phyloP scores from a whole-genome alignment of 2,888 invertebrate species.

The Camptogramma bilineatum region DNA sequence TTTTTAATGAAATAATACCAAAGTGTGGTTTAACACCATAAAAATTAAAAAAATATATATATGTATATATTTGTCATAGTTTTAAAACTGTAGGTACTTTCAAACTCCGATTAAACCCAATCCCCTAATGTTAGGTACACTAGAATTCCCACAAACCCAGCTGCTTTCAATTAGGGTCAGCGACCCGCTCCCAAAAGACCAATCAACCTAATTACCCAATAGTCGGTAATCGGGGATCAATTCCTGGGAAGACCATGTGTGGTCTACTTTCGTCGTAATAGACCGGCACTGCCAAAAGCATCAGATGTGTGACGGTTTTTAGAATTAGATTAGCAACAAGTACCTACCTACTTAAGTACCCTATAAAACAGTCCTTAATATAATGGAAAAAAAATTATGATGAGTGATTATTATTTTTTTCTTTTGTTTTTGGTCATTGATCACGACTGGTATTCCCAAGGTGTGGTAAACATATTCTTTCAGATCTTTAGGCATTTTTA shows the following conservation, averaged over 20 bases:
- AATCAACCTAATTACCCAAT: constrained; percentile 67
- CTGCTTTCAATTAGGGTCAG: constrained; percentile 21
- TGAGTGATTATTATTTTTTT: too few species aligned
- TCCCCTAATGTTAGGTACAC: background rate
- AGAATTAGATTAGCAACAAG: constrained; percentile 25
- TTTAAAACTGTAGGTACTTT: too few species aligned
- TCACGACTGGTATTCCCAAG: too few species aligned
- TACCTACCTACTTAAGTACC: constrained; percentile 6
- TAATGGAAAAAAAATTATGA: too few species aligned
- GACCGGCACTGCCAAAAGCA: constrained; percentile 47
- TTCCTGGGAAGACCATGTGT: constrained; percentile 56
- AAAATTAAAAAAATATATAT: too few species aligned
- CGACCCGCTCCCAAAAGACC: constrained; percentile 35
- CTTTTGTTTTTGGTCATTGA: too few species aligned
- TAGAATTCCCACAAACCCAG: constrained; percentile 20
- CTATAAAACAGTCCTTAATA: too few species aligned
- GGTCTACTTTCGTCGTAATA: constrained; percentile 48
- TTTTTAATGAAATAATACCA: too few species aligned
- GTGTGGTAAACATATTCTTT: too few species aligned
- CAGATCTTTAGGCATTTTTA: too few species aligned
- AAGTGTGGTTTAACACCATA: too few species aligned
- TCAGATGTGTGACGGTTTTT: constrained; percentile 24
- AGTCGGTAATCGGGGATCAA: constrained; percentile 62
- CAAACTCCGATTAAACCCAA: background rate
- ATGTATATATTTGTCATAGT: too few species aligned